Base-by-base conservation (phyloP, 2,888 invertebrate species). In the Ormia ochracea region DNA sequence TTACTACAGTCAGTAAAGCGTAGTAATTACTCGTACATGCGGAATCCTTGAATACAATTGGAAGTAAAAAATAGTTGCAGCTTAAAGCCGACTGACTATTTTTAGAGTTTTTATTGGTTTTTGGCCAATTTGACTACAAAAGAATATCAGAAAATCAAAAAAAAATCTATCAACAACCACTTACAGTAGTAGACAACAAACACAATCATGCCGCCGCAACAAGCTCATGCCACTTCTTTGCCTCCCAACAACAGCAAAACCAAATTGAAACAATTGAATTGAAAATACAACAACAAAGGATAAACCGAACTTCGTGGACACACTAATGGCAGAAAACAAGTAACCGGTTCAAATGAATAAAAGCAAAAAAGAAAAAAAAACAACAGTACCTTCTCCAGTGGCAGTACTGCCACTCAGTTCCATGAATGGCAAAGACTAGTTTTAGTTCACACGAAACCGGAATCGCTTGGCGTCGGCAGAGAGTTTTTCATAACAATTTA, bases 401-500 rank as follows among this genome's bases (percentile, higher is more conserved):
- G 28, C 5, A 38, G 28, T 59, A 28, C 28, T 50, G 63, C 26
- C 58, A 36, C 38, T 36, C 19, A 36, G 50, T 66, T 69, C 31
- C 38, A 59, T 76, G 72, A 50, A 66, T 72, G 56, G 52, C 43
- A 21, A 61, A 77, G 79, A 85, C 85, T 83, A 83, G 85, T 85
- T 85, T 84, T 50, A 78, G 83, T 85, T 85, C 85, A 83, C 85
- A 85, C 85, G 85, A 85, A 84, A 85, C 85, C 85, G 84, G 85
- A 84, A 84, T 84, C 72, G 63, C n/a, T 66, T 79, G 79, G 70
- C 61, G 75, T 59, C 75, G 66, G 38, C 65, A 77, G 78, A 65
- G 74, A 75, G 73, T 81, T 72, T 75, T 63, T 50, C 17, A 48
- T 48, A 23, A 48, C 48, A 48, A 48, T 48, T 50, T 77, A 33